Percentiles rank a stretch among this genome's conserved stretches.
Evolutionary conservation across 2,888 invertebrate species (phyloP).

Genomic region (Cephus sareptanus): DNA sequence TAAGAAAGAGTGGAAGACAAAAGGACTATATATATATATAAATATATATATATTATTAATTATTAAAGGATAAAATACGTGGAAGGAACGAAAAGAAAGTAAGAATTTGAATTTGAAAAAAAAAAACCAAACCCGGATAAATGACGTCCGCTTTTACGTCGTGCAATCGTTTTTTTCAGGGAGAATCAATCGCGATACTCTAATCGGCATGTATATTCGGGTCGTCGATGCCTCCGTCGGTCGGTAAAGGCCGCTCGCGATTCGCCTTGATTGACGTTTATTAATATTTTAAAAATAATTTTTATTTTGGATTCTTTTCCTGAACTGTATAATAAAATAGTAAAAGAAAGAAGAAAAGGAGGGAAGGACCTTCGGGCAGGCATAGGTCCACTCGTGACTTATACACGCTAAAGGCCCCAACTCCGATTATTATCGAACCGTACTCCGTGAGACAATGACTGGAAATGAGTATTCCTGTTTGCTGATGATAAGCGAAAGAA

Average conservation of each 20-base stretch:
- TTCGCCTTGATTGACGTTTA: not conserved
- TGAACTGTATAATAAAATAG: not conserved
- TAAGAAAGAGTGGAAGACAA: not conserved
- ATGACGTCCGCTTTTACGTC: conserved; percentile 36
- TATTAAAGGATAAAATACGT: not conserved
- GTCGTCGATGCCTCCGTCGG: conserved; percentile 21
- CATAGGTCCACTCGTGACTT: not conserved
- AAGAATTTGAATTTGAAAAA: not conserved
- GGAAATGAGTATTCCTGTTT: conserved; percentile 60
- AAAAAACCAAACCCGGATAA: not conserved
- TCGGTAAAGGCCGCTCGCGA: not conserved
- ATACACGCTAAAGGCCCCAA: not conserved
- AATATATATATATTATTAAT: conserved; percentile 7
- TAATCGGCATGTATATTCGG: conserved; percentile 18
- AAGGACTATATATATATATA: conserved; percentile 11
- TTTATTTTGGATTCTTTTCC: not conserved
- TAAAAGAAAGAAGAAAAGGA: not conserved
- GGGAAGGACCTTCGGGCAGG: not conserved
- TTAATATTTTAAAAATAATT: not conserved
- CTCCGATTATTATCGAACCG: conserved; percentile 25
- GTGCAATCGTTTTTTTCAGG: conserved; percentile 36
- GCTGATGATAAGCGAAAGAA: conserved; percentile 37
- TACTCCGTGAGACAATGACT: conserved; percentile 54
- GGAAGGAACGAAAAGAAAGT: not conserved
- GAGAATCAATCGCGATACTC: conserved; percentile 5